Conservation (phyloP, 2,797 vertebrate species). For the Crax fasciolata region DNA sequence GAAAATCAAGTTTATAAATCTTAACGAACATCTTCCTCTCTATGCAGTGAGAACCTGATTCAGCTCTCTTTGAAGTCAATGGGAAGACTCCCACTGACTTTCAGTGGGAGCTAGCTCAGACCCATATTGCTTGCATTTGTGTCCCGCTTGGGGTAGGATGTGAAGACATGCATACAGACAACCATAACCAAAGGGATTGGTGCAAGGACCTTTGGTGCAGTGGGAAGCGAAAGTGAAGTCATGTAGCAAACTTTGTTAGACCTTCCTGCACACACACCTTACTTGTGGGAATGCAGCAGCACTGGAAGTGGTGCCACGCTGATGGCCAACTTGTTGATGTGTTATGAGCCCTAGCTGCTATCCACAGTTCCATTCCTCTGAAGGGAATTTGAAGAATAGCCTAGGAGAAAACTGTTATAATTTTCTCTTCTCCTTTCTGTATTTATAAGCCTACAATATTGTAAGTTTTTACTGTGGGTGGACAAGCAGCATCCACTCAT, state of each 20-base stretch:
- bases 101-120: neutral
- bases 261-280: neutral
- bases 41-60: neutral
- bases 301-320: neutral
- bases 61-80: neutral
- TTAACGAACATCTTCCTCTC: neutral
- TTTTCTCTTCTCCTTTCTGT: slow-evolving; percentile 51
- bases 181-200: fast-evolving
- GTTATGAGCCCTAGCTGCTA: neutral
- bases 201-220: neutral
- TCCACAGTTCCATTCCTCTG: neutral
- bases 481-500: slow-evolving; percentile 77
- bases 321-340: neutral
- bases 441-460: slow-evolving; percentile 69
- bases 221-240: neutral
- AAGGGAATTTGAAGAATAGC: neutral
- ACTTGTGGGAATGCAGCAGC: fast-evolving
- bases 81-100: neutral
- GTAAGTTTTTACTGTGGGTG: slow-evolving; percentile 73
- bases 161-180: fast-evolving
- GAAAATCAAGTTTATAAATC: slow-evolving; percentile 38
- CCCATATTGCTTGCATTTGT: neutral
- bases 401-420: slow-evolving; percentile 56
- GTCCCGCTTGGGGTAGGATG: neutral
- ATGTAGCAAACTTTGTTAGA: neutral